Base-by-base conservation (phyloP, 30 jellyfish, hydroid and myxozoan genomes). In the Morbakka virulenta region DNA sequence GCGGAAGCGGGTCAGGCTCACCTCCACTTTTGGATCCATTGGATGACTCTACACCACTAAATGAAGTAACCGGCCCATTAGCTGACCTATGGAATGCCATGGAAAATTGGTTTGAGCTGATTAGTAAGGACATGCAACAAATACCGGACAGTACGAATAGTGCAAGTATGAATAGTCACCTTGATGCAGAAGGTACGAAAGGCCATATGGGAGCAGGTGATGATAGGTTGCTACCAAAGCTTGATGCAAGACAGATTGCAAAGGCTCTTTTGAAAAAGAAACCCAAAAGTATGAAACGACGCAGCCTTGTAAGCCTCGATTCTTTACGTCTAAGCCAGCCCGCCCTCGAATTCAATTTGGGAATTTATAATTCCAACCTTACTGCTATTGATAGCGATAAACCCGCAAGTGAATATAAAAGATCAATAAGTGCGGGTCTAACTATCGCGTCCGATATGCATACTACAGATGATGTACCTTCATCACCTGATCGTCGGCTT, bases 321-420 rank as follows among this genome's bases (percentile, higher is more conserved):
- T 69, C 94, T 50, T 31, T 90, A 24, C 77, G 96, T 11, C 72
- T 84, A 28, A 67, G 88, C 29, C 98, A 90, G 77, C 98, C 98
- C 0, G 98, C 98, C 0, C 72, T 76, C 29, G 94, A 83, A 34
- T 79, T 82, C 64, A 88, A 81, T 35, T 32, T 87, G 62, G 74
- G 87, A 13, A 32, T 81, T 33, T 65, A 35, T 41, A 17, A 41
- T 6, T 9, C 57, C 9, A 41, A 41, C 17, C 17, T 41, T 6
- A 6, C 9, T 17, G n/a, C n/a, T n/a, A n/a, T n/a, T n/a, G n/a
- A n/a, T n/a, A n/a, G n/a, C n/a, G n/a, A n/a, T n/a, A n/a, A n/a
- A n/a, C n/a, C n/a, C n/a, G 17, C 9, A 41, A 41, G 17, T 41
- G 57, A 41, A 41, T 41, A 41, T 41, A 9, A 17, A 41, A 9